Evolutionary conservation across 2,888 invertebrate genomes (phyloP).

Genomic region (Caenorhabditis drosophilae): DNA sequence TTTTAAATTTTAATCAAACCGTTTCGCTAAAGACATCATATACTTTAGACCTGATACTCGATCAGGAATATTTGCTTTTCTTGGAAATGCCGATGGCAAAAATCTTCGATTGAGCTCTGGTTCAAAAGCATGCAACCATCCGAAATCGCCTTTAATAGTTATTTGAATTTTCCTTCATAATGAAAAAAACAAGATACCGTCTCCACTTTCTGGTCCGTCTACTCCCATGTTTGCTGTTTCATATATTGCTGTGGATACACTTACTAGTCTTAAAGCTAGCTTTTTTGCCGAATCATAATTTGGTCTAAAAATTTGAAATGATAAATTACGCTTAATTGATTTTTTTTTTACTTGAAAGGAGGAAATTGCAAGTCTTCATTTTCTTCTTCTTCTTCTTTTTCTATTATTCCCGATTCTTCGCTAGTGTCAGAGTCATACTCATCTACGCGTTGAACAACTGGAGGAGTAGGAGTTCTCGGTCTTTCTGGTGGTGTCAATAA

Average conservation of each 20-base stretch:
- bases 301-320: constrained; percentile 3
- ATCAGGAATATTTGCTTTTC: constrained; percentile 74
- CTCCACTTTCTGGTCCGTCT: constrained; percentile 8
- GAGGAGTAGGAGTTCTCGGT: neutral
- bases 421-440: constrained; percentile 6
- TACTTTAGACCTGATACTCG: constrained; percentile 10
- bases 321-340: constrained; percentile 3
- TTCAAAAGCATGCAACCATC: constrained; percentile 82
- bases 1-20: neutral
- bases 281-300: constrained; percentile 3
- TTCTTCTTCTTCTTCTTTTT: neutral
- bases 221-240: constrained; percentile 6
- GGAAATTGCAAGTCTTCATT: neutral
- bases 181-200: no score
- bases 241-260: neutral
- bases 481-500: constrained; percentile 12
- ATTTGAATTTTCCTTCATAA: no score
- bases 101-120: constrained; percentile 92
- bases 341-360: constrained; percentile 1
- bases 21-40: neutral
- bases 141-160: constrained; percentile 39
- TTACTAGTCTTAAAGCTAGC: neutral
- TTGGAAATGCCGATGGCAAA: constrained; percentile 95
- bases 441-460: neutral
- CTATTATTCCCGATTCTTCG: neutral